Evolutionary conservation across 2,113 vertebrate genomes (phyloP).

Genomic region (Sorex fumeus): DNA sequence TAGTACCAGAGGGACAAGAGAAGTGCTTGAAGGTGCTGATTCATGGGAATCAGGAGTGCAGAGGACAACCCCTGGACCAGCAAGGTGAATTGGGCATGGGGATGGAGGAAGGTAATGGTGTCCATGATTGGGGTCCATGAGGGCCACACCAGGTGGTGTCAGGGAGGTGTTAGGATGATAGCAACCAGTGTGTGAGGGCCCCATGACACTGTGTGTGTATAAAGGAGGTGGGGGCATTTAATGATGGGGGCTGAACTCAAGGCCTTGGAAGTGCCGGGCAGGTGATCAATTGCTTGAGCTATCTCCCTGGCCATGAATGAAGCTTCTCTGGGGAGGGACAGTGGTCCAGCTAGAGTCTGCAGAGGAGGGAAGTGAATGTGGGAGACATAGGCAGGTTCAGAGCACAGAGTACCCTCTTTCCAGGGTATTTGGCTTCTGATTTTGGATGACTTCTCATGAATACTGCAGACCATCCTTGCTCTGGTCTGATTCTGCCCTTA

Average conservation of each 20-base stretch:
- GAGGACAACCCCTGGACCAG: not conserved
- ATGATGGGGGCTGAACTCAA: too few species aligned
- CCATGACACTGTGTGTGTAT: too few species aligned
- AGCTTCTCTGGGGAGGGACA: not conserved
- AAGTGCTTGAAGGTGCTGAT: not conserved
- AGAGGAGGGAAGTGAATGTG: too few species aligned
- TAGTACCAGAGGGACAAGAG: not conserved
- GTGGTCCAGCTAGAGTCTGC: too few species aligned
- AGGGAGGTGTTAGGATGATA: too few species aligned
- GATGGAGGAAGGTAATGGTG: not conserved
- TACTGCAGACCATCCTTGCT: not conserved
- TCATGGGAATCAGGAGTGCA: not conserved
- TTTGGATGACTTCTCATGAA: not conserved
- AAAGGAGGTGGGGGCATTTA: too few species aligned
- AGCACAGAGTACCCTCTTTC: not conserved
- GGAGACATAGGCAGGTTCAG: not conserved
- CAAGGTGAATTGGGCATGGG: not conserved
- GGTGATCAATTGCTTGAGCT: too few species aligned
- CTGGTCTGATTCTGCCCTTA: not conserved
- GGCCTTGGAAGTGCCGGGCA: too few species aligned
- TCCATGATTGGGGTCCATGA: too few species aligned
- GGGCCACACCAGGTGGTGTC: too few species aligned
- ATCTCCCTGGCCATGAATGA: too few species aligned
- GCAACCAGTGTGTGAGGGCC: too few species aligned
- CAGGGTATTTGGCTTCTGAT: not conserved